These are phyloP conservation scores for Phyllopteryx taeniolatus DNA, from an alignment of 2,113 vertebrate species.

Conservation along the genomic window DNA sequence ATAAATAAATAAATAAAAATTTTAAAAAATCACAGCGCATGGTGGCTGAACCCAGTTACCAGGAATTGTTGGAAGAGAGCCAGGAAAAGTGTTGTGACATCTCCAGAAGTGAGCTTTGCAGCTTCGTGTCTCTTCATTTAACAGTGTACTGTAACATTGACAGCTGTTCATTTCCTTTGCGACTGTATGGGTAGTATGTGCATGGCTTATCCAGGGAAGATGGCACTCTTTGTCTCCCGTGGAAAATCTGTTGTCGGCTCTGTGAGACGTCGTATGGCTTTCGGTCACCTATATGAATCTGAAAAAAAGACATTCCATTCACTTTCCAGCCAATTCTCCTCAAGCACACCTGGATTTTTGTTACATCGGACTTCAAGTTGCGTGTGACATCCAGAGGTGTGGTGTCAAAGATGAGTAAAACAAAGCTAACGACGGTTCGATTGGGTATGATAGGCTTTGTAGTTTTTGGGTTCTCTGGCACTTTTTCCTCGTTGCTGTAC, in stretches of 20 bases:
- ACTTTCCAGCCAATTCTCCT: conserved; percentile 22
- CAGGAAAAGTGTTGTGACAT: background rate
- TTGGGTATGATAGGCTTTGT: conserved; percentile 43
- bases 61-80: conserved; percentile 34
- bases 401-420: conserved; percentile 42
- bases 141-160: background rate
- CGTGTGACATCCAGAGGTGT: conserved; percentile 36
- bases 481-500: conserved; percentile 70
- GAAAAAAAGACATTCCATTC: conserved; percentile 38
- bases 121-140: conserved; percentile 25
- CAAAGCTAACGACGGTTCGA: conserved; percentile 40
- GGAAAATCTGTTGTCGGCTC: conserved; percentile 21
- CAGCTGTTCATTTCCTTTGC: conserved; percentile 19
- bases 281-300: conserved; percentile 33
- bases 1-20: too few species aligned
- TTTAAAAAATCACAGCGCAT: conserved; percentile 1
- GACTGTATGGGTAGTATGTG: conserved; percentile 51
- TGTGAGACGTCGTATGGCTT: conserved; percentile 36
- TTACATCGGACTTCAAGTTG: conserved; percentile 25
- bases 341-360: conserved; percentile 31
- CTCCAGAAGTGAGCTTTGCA: background rate
- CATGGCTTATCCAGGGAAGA: conserved; percentile 59
- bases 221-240: conserved; percentile 19
- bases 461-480: conserved; percentile 65
- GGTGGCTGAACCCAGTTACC: conserved; percentile 15